Evolutionary conservation across 2,797 vertebrate species (phyloP).

Genomic region (Notolepis coatsorum): DNA sequence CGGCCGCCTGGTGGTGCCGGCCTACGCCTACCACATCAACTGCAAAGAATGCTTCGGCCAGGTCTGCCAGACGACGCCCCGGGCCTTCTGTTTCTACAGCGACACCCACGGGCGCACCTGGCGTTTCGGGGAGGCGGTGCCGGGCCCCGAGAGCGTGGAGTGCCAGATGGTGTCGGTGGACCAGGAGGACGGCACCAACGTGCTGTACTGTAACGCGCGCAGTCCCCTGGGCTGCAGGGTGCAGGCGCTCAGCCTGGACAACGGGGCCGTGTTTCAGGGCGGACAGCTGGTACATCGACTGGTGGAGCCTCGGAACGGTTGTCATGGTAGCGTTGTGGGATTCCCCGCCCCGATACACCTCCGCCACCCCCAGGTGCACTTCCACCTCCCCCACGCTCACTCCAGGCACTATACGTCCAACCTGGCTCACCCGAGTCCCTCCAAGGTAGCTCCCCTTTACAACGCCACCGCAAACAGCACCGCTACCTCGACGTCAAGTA

Average conservation of each 20-base stretch:
- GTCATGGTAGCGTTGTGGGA: slow-evolving; percentile 92
- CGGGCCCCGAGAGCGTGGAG: slow-evolving; percentile 89
- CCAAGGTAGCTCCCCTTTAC: background rate
- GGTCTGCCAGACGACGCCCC: slow-evolving; percentile 89
- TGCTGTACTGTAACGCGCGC: slow-evolving; percentile 94
- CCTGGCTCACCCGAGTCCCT: background rate
- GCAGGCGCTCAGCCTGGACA: slow-evolving; percentile 90
- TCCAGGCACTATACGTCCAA: slow-evolving; percentile 52
- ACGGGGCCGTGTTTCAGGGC: slow-evolving; percentile 85
- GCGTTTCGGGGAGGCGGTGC: slow-evolving; percentile 86
- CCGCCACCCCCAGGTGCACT: background rate
- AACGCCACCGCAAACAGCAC: background rate
- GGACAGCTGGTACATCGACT: slow-evolving; percentile 90
- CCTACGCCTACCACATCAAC: slow-evolving; percentile 93
- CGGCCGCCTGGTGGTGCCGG: slow-evolving; percentile 90
- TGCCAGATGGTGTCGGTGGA: slow-evolving; percentile 94
- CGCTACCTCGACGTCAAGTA: too few relatives aligned
- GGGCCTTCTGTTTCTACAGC: slow-evolving; percentile 92
- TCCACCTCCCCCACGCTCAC: background rate
- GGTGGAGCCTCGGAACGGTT: slow-evolving; percentile 88
- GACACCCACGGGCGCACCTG: slow-evolving; percentile 90
- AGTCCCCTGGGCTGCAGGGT: slow-evolving; percentile 90
- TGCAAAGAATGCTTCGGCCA: slow-evolving; percentile 90
- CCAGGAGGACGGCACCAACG: slow-evolving; percentile 82
- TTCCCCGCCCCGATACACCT: slow-evolving; percentile 82